Percentiles rank a stretch among this genome's conserved stretches.
Evolutionary conservation across 2,113 vertebrate species (phyloP).

Genomic region (Ochotona princeps): DNA sequence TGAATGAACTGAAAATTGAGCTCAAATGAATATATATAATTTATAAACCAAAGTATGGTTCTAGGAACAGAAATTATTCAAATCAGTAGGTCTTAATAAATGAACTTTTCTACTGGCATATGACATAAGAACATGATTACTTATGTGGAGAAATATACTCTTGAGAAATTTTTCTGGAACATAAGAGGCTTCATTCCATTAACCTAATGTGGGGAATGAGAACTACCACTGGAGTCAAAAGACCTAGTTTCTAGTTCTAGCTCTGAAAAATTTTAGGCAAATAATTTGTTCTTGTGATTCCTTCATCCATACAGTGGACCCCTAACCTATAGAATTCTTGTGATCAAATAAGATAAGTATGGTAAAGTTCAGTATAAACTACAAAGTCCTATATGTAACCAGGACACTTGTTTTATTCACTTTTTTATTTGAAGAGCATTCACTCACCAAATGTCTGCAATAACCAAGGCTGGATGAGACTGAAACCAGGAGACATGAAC

Average conservation of each 20-base stretch:
- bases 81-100: conserved; percentile 33
- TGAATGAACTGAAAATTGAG: conserved; percentile 24
- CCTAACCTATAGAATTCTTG: conserved; percentile 50
- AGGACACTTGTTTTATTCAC: conserved; percentile 2
- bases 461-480: too few species aligned
- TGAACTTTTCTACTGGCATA: conserved; percentile 22
- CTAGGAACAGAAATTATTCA: conserved; percentile 46
- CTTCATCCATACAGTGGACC: conserved; percentile 28
- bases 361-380: conserved; percentile 22
- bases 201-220: background rate
- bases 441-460: too few species aligned
- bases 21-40: conserved; percentile 30
- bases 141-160: conserved; percentile 36
- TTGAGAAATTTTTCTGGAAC: conserved; percentile 56
- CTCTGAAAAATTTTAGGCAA: conserved; percentile 50
- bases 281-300: conserved; percentile 49
- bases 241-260: conserved; percentile 29
- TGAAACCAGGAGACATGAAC: too few species aligned
- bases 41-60: conserved; percentile 42
- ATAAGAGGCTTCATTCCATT: conserved; percentile 20
- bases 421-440: too few species aligned
- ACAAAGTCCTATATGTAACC: background rate
- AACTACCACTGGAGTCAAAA: background rate
- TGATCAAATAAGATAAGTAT: conserved; percentile 42
- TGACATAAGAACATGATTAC: background rate